Conservation (phyloP, 2,888 invertebrate genomes). For the Conistra vaccinii region DNA sequence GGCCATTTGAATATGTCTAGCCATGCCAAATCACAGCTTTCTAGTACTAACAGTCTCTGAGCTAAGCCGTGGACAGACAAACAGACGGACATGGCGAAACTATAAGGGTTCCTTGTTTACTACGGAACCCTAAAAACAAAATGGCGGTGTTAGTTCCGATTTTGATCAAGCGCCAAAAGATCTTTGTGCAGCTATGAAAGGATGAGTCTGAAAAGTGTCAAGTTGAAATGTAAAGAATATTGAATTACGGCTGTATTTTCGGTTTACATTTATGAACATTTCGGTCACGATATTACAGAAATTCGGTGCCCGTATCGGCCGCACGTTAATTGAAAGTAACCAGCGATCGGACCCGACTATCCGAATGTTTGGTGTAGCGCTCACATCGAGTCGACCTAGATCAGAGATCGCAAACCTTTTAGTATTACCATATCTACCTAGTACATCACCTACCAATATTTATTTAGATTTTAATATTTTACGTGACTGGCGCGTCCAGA, state of each 20-base stretch:
- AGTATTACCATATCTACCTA: not conserved
- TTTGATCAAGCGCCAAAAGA: not conserved
- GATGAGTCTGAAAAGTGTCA: not conserved
- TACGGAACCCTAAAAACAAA: too few relatives aligned
- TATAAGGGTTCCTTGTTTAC: too few relatives aligned
- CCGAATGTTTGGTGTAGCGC: not conserved
- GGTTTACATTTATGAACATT: conserved; percentile 4
- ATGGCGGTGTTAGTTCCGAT: not conserved
- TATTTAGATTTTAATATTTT: conserved; percentile 26
- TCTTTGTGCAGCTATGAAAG: not conserved
- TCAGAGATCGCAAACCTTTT: conserved; percentile 37
- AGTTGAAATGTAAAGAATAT: not conserved
- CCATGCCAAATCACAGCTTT: too few relatives aligned
- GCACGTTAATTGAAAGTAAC: conserved; percentile 13
- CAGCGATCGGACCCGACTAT: conserved; percentile 1
- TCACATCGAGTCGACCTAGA: conserved; percentile 5
- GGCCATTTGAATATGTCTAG: too few relatives aligned
- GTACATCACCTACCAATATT: conserved; percentile 12
- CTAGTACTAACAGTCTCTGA: too few relatives aligned
- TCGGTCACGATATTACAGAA: not conserved
- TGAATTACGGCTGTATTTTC: conserved; percentile 10
- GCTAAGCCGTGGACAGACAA: too few relatives aligned
- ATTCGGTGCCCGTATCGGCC: not conserved
- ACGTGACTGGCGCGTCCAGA: conserved; percentile 19
- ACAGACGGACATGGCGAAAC: too few relatives aligned